Conservation (phyloP, 2,888 invertebrate species). For the Hartigia nigra region DNA sequence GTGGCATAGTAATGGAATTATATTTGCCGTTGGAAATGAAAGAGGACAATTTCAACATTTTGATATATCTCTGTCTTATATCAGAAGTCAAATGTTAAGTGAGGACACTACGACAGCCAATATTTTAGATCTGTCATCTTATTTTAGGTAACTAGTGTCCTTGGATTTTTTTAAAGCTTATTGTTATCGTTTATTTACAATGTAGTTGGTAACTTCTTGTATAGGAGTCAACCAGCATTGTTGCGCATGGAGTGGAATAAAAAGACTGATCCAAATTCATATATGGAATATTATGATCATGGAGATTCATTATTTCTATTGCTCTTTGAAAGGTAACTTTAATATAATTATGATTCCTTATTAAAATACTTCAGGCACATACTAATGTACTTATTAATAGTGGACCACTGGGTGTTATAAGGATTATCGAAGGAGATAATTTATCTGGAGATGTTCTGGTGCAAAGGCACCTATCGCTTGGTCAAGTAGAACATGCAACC, state of each 20-base stretch:
- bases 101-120: constrained; percentile 74
- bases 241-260: constrained; percentile 72
- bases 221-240: constrained; percentile 68
- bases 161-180: not conserved
- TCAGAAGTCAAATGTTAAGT: constrained; percentile 75
- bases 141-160: constrained; percentile 66
- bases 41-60: constrained; percentile 81
- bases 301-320: constrained; percentile 70
- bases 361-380: constrained; percentile 15
- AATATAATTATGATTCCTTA: constrained; percentile 6
- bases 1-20: constrained; percentile 79
- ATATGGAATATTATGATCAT: constrained; percentile 64
- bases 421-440: constrained; percentile 68
- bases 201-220: not conserved
- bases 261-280: constrained; percentile 66
- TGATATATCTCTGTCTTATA: constrained; percentile 76
- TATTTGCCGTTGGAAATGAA: constrained; percentile 77
- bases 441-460: constrained; percentile 73
- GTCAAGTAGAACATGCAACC: constrained; percentile 77
- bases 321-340: constrained; percentile 69
- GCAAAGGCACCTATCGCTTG: constrained; percentile 73
- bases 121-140: constrained; percentile 74
- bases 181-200: not conserved
- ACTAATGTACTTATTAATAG: constrained; percentile 34
- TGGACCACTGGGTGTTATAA: constrained; percentile 72